Percentiles rank a stretch among this genome's conserved stretches.
Conservation (phyloP, 2,888 invertebrate species). For the Marasmarcha lunaedactyla region DNA sequence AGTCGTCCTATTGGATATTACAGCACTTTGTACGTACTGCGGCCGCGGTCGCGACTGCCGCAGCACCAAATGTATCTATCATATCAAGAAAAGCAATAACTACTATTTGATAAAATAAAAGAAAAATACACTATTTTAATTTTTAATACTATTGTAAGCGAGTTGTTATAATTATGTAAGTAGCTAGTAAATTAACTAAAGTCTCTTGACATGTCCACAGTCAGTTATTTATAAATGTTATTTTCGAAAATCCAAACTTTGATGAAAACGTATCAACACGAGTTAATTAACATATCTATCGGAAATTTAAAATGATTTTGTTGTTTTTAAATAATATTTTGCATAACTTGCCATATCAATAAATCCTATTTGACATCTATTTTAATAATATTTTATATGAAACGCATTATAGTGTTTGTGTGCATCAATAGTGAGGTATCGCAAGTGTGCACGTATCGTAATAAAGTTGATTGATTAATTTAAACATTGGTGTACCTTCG, state of each 20-base stretch:
- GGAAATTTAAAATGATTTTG: no score
- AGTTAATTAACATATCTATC: no score
- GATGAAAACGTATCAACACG: no score
- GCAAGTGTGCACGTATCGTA: background rate
- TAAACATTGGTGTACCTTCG: constrained; percentile 37
- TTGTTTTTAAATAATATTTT: constrained; percentile 50
- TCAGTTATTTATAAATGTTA: constrained; percentile 51
- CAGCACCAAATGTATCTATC: constrained; percentile 22
- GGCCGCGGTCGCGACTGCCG: background rate
- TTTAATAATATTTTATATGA: no score
- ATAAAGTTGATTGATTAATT: background rate
- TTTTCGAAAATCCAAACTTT: constrained; percentile 27
- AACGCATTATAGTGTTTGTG: no score
- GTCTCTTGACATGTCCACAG: constrained; percentile 60
- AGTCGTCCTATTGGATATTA: constrained; percentile 12
- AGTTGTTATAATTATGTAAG: constrained; percentile 51
- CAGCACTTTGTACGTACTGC: constrained; percentile 4
- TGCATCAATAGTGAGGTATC: no score
- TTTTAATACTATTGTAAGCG: constrained; percentile 67
- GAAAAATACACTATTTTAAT: constrained; percentile 35
- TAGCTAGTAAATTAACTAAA: constrained; percentile 64
- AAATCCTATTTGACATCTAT: no score
- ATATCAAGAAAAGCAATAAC: constrained; percentile 69
- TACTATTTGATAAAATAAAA: constrained; percentile 61
- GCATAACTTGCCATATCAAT: constrained; percentile 47